Evolutionary conservation across 30 jellyfish, hydroid and myxozoan genomes (phyloP), one percentile per base, ranked within the genome.

Genomic region (Phacellophora camtschatica): DNA sequence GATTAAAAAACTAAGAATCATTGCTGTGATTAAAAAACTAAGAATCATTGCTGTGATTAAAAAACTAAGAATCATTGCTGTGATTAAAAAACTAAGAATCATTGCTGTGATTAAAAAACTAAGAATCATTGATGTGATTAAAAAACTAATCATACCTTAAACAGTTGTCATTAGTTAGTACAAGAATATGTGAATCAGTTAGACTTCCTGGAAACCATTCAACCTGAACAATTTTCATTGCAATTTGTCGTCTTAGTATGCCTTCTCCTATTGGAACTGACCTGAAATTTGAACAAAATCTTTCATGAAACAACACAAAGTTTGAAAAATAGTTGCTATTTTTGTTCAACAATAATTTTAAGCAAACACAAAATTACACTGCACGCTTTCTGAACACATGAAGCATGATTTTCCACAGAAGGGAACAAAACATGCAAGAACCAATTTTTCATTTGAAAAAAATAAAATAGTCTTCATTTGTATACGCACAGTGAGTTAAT

Each of bases 171-270:
- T 59, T 83, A 22, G 98, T 90, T 46, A 90, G 46, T 49, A 84
- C 62, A 29, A 90, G 33, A 41, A 84, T 25, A 43, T 75, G 95
- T 2, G 76, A 43, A 62, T 84, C 94, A 32, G 81, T 66, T 0
- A 67, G 90, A 24, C 87, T 74, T 28, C 96, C 96, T 37, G 77
- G 94, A 71, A 83, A 90, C 98, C 98, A 90, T 45, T 76, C 63
- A 28, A 74, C 49, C 42, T 90, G 80, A 16, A 83, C 15, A 5
- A 84, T 68, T 77, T 83, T 54, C 30, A 84, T 15, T 6, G 79
- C 28, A 19, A 72, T 35, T 22, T 76, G 84, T 63, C 81, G 71
- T 61, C 62, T 67, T 64, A 71, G 84, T 29, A 83, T 71, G 39
- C 73, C 33, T 20, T 77, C 96, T 5, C 88, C 98, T 11, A 90